phyloP scores from a whole-genome alignment of 2,888 invertebrate genomes.

The Agrochola macilenta region DNA sequence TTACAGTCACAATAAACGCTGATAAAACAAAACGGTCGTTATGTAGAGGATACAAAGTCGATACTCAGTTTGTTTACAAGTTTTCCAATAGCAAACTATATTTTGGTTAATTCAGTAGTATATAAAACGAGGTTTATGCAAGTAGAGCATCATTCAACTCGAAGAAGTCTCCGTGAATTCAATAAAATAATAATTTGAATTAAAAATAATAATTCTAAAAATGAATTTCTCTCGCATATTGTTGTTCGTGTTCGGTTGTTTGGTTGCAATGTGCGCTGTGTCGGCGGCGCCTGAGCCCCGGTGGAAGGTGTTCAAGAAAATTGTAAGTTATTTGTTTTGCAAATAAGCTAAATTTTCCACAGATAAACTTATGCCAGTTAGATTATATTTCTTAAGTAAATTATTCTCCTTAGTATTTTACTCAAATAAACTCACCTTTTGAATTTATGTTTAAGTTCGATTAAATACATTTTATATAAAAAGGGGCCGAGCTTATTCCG shows the following conservation, averaged over 20 bases:
- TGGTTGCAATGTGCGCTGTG: slow-evolving; percentile 71
- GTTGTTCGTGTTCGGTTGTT: slow-evolving; percentile 70
- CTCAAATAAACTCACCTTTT: too few species aligned
- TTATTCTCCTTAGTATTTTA: not conserved
- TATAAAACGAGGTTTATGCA: slow-evolving; percentile 25
- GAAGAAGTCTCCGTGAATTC: slow-evolving; percentile 1
- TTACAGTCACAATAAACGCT: not conserved
- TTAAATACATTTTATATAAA: too few species aligned
- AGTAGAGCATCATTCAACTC: slow-evolving; percentile 46
- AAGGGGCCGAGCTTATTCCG: too few species aligned
- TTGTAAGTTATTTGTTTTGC: slow-evolving; percentile 60
- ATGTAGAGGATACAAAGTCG: not conserved
- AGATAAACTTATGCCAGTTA: not conserved
- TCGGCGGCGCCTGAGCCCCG: slow-evolving; percentile 72
- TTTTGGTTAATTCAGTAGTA: slow-evolving; percentile 7
- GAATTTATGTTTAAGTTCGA: too few species aligned
- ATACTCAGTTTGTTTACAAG: not conserved
- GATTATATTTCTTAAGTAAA: not conserved
- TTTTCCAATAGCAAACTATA: not conserved
- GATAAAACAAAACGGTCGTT: not conserved
- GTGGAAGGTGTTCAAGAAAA: slow-evolving; percentile 71
- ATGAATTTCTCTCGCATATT: slow-evolving; percentile 75
- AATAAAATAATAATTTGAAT: slow-evolving; percentile 15
- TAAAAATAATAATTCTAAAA: slow-evolving; percentile 21
- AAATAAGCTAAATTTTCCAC: not conserved